phyloP scores from a whole-genome alignment of 2,113 vertebrate species.

The Tetraodon nigroviridis region DNA sequence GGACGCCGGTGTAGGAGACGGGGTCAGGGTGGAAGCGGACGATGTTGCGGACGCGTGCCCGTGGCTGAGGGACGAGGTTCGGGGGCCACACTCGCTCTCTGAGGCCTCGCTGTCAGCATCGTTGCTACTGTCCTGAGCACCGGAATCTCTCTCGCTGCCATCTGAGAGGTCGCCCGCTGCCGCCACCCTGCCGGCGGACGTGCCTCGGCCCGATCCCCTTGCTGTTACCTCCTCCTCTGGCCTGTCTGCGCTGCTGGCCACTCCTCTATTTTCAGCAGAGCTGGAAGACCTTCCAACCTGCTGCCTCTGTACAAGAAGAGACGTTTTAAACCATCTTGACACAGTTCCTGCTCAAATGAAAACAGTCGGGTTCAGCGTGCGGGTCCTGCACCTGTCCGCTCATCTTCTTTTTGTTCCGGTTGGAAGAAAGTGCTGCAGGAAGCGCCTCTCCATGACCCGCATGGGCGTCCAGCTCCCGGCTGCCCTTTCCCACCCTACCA shows the following conservation, averaged over 20 bases:
- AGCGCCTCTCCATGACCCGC: conserved; percentile 53
- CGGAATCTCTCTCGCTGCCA: conserved; percentile 82
- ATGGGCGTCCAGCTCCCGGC: conserved; percentile 71
- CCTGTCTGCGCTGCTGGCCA: conserved; percentile 40
- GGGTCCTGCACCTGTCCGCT: conserved; percentile 61
- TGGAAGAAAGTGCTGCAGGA: conserved; percentile 63
- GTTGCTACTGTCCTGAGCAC: conserved; percentile 84
- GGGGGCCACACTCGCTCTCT: conserved; percentile 79
- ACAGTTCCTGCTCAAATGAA: no score
- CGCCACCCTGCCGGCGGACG: conserved; percentile 49
- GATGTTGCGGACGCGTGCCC: conserved; percentile 37
- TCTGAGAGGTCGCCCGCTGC: conserved; percentile 82
- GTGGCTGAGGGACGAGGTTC: conserved; percentile 41
- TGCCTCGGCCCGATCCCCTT: conserved; percentile 38
- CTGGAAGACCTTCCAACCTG: conserved; percentile 63
- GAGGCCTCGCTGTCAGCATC: conserved; percentile 96
- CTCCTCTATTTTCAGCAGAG: conserved; percentile 68
- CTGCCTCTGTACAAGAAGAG: conserved; percentile 70
- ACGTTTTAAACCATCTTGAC: background rate
- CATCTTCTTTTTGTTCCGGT: conserved; percentile 76
- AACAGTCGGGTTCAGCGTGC: no score
- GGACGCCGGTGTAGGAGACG: conserved; percentile 19
- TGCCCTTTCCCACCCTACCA: conserved; percentile 78
- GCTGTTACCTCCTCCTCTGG: conserved; percentile 53
- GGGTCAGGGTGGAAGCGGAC: conserved; percentile 44